A percentile compares a stretch with the other conserved stretches of the same genome.
Conservation (phyloP, 53 echinoderm and acorn worm species). For the Holothuria scabra region DNA sequence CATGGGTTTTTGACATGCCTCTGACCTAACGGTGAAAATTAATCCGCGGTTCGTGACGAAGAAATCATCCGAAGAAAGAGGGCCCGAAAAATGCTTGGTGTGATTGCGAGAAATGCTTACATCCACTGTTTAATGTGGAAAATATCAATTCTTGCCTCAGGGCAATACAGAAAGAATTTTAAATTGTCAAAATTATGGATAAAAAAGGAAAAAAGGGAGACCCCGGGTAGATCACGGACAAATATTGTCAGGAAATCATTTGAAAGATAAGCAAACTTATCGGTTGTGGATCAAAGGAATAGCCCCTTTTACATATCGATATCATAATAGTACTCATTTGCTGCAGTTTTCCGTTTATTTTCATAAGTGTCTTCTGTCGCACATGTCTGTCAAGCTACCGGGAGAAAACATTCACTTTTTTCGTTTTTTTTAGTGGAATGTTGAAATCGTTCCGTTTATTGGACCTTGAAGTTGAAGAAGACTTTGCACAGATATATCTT, state of each 20-base stretch:
- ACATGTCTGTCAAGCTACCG: no score
- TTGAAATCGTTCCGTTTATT: no score
- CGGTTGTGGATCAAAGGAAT: no score
- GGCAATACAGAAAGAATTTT: background rate
- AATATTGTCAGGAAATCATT: background rate
- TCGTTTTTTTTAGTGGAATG: no score
- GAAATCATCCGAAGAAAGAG: conserved; percentile 11
- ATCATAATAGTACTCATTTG: no score
- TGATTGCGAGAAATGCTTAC: conserved; percentile 12
- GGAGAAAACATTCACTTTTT: no score
- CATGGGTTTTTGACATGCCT: background rate
- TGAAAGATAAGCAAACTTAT: conserved; percentile 18
- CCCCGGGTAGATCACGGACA: background rate
- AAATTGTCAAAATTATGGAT: background rate
- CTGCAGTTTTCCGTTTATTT: no score
- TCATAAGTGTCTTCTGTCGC: no score
- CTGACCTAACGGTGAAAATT: conserved; percentile 35
- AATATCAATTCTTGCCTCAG: conserved; percentile 29
- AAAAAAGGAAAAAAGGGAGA: background rate
- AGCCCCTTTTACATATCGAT: no score
- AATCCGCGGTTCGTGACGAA: conserved; percentile 23
- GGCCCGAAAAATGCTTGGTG: no score
- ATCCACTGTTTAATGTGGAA: conserved; percentile 21
- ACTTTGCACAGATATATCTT: no score
- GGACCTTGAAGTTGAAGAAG: no score